Conservation (phyloP, 2,113 vertebrate species). For the Vombatus ursinus region DNA sequence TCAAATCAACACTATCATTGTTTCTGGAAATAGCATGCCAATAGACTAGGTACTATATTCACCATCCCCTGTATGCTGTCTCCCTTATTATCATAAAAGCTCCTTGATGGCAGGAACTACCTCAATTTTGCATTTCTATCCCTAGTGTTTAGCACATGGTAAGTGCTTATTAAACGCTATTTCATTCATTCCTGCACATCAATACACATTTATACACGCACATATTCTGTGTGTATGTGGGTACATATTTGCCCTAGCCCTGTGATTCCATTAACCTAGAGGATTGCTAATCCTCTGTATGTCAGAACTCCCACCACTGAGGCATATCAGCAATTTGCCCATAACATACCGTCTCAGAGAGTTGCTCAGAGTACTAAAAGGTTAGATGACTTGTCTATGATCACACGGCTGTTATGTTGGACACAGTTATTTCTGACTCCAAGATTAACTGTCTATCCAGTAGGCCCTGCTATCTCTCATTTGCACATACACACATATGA, state of each 20-base stretch:
- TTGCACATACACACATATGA: neutral
- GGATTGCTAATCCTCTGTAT: neutral
- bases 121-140: neutral
- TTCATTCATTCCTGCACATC: neutral
- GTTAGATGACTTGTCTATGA: neutral
- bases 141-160: neutral
- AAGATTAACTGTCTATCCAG: neutral
- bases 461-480: neutral
- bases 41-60: neutral
- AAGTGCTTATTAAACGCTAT: neutral
- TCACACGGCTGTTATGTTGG: neutral
- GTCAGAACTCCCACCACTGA: neutral
- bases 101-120: neutral
- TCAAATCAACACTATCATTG: neutral
- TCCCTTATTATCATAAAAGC: neutral
- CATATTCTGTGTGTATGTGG: neutral
- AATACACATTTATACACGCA: neutral
- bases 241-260: neutral
- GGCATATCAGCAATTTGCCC: neutral
- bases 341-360: neutral
- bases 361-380: neutral
- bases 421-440: neutral
- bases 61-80: neutral
- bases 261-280: neutral
- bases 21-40: neutral